Evolutionary conservation across 2,113 vertebrate species (phyloP), one percentile per base, ranked within the genome.

Genomic region (Atractosteus spatula): DNA sequence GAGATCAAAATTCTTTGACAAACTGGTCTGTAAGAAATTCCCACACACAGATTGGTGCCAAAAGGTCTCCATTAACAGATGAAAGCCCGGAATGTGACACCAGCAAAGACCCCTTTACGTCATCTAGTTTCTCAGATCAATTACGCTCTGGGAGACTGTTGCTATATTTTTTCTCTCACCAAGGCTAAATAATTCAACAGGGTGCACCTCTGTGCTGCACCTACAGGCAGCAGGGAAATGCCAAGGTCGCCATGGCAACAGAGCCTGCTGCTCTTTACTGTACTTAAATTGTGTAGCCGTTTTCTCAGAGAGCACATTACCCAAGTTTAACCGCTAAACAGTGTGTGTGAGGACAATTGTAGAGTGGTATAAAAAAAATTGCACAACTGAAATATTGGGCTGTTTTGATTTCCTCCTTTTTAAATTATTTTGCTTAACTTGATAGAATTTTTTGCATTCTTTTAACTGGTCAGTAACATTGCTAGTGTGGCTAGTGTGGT

Each of bases 101-200:
- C 56, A 76, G 51, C 62, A 13, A 41, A 71, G 84, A 44, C 73
- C 0, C 55, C 73, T 63, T 74, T 75, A 84, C 81, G 80, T 79
- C 84, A 88, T 73, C 41, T 75, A 67, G 73, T 76, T 63, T 57
- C 68, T 82, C 73, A 82, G 44, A 76, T 81, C 77, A 69, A 76
- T 78, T 81, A 84, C 71, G 81, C 78, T 57, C 64, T 45, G 59
- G 78, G 66, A 84, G 81, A 74, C 79, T 76, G 47, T 51, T 51
- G 47, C 47, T 51, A 71, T 68, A 57, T 64, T 73, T 83, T 81
- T 56, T 78, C 77, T 51, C 17, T 64, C 73, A 76, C 74, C 7
- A 73, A 66, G 77, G 61, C 82, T 91, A 87, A 89, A 91, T 89
- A 89, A 91, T 91, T 88, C 80, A 90, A 80, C 68, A 76, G 76